phyloP scores from a whole-genome alignment of 2,888 invertebrate species.

The Chymomyza fuscimana region DNA sequence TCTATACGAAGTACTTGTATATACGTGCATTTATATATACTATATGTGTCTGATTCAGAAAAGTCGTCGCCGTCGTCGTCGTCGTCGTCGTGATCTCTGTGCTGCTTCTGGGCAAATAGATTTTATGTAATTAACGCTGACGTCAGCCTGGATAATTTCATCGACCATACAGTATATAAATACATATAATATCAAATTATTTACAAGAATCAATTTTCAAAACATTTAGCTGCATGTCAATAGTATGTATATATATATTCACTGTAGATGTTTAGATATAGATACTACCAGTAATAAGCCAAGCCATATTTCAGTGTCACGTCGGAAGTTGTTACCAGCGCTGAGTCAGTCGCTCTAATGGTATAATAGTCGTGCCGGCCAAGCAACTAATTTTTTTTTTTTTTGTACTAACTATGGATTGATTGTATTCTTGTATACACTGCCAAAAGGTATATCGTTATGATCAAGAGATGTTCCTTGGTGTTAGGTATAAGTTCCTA shows the following conservation, averaged over 20 bases:
- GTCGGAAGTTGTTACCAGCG: conserved; percentile 50
- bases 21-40: conserved; percentile 54
- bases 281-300: conserved; percentile 14
- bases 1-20: background rate
- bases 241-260: conserved; percentile 4
- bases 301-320: conserved; percentile 42
- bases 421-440: background rate
- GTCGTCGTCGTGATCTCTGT: background rate
- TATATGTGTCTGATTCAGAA: conserved; percentile 57
- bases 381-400: conserved; percentile 1
- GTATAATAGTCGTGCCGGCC: background rate
- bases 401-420: background rate
- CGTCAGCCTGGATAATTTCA: conserved; percentile 47
- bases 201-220: conserved; percentile 73
- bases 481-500: no score
- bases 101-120: conserved; percentile 9
- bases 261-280: conserved; percentile 14
- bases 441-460: background rate
- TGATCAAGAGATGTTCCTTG: background rate
- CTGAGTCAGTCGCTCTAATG: conserved; percentile 48
- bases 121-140: conserved; percentile 69
- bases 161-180: background rate
- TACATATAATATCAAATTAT: conserved; percentile 46
- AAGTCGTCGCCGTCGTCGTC: background rate
- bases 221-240: conserved; percentile 50